A percentile compares a stretch with the other conserved stretches of the same genome.
These are phyloP conservation scores for Indicator maculatus DNA, from an alignment of 2,113 vertebrate genomes.

Conservation along the genomic window DNA sequence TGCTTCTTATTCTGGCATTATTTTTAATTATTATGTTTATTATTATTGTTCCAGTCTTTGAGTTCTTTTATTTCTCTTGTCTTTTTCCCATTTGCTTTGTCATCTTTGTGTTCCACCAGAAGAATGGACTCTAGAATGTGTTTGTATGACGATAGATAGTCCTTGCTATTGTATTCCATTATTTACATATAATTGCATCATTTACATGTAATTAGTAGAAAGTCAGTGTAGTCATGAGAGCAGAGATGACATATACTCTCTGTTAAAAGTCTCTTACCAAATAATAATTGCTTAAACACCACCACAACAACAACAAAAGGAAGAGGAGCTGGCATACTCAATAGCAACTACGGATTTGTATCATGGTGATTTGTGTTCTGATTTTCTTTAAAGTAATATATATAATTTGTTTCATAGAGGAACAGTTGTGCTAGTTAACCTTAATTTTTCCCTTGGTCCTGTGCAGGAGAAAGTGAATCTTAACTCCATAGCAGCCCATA, in stretches of 20 bases:
- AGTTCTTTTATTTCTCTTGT: not conserved
- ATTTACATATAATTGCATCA: slow-evolving; percentile 9
- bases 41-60: not conserved
- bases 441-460: not conserved
- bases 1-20: not conserved
- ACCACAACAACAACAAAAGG: not conserved
- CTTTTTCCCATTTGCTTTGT: not conserved
- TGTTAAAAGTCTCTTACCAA: not conserved
- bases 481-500: not conserved
- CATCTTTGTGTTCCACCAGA: not conserved
- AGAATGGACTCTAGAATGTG: not conserved
- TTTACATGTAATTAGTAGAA: slow-evolving; percentile 33
- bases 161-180: not conserved
- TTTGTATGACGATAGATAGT: not conserved
- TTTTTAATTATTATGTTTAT: not conserved
- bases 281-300: not conserved
- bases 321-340: not conserved
- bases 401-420: not conserved
- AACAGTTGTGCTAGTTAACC: not conserved
- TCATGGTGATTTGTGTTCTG: not conserved
- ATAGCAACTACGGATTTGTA: not conserved
- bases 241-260: not conserved
- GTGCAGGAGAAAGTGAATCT: not conserved
- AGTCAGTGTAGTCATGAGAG: not conserved
- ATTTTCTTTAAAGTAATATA: not conserved